Conservation (phyloP, 1,140 invertebrate genomes). For the Choristoneura fumiferana region DNA sequence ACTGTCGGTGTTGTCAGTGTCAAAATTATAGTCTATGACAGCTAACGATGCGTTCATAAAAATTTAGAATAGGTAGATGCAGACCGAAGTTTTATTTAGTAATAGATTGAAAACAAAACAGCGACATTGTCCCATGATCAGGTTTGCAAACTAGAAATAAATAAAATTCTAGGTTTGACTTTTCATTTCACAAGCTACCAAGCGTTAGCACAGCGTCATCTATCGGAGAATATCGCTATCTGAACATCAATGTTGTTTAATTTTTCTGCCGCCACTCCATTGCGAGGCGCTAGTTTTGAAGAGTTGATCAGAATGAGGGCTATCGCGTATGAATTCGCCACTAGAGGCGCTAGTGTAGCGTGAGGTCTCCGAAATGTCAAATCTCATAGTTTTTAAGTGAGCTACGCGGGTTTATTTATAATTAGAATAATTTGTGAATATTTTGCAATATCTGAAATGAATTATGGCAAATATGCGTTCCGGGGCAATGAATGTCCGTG, state of each 20-base stretch:
- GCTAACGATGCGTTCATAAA: not conserved
- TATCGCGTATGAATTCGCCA: too few relatives aligned
- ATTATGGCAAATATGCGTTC: too few relatives aligned
- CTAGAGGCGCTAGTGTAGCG: not conserved
- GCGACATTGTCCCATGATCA: not conserved
- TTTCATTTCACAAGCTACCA: not conserved
- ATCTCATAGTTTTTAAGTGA: too few relatives aligned
- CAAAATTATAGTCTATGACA: not conserved
- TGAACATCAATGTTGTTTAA: not conserved
- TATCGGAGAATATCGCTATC: not conserved
- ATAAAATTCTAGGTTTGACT: too few relatives aligned
- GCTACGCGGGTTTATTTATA: too few relatives aligned
- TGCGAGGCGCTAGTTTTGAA: not conserved
- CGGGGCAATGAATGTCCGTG: too few relatives aligned
- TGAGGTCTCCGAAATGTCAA: too few relatives aligned
- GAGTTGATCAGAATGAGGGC: not conserved
- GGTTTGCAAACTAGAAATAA: too few relatives aligned
- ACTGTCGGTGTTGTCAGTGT: constrained; percentile 5
- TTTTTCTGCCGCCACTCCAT: not conserved
- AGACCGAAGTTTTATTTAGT: not conserved
- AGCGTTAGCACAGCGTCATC: not conserved
- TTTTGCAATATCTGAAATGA: too few relatives aligned
- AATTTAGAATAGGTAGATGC: too few relatives aligned
- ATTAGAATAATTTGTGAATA: too few relatives aligned
- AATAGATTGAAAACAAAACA: constrained; percentile 1